A percentile compares a stretch with the other conserved stretches of the same genome.
These are phyloP conservation scores for Meloidogyne exigua DNA, from an alignment of 1,140 invertebrate genomes.

Conservation along the genomic window DNA sequence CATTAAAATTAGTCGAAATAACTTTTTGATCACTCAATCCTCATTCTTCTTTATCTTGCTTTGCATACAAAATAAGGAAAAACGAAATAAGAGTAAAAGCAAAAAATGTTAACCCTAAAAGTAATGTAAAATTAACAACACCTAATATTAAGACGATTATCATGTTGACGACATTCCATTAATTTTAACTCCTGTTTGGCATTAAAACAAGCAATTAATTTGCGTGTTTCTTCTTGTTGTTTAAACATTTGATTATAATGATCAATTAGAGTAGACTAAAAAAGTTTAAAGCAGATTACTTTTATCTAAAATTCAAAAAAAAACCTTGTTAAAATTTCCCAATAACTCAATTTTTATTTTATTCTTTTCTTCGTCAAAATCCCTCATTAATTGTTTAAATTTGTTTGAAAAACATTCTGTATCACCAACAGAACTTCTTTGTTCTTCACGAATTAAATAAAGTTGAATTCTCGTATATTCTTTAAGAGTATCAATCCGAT, in stretches of 20 bases:
- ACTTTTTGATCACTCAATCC: too few relatives aligned
- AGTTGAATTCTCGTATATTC: constrained; percentile 13
- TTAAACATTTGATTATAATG: not conserved
- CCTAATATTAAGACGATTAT: too few relatives aligned
- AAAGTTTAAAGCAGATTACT: not conserved
- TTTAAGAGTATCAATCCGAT: constrained; percentile 6
- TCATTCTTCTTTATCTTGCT: too few relatives aligned
- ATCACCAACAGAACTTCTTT: not conserved
- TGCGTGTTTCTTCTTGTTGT: not conserved
- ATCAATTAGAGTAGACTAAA: not conserved
- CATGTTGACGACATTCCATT: not conserved
- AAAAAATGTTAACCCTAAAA: too few relatives aligned
- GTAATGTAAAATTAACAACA: too few relatives aligned
- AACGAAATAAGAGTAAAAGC: too few relatives aligned
- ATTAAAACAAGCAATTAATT: constrained; percentile 1
- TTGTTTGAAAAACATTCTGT: not conserved
- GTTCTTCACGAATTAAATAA: constrained; percentile 7
- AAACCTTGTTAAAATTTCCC: not conserved
- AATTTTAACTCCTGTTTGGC: not conserved
- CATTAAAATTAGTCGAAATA: too few relatives aligned
- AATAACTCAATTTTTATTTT: constrained; percentile 9
- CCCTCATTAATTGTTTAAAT: constrained; percentile 7
- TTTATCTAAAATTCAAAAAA: not conserved
- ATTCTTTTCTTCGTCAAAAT: constrained; percentile 3
- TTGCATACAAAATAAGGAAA: too few relatives aligned